Base-by-base conservation (phyloP, 2,797 vertebrate genomes). In the Lepilemur septentrionalis region DNA sequence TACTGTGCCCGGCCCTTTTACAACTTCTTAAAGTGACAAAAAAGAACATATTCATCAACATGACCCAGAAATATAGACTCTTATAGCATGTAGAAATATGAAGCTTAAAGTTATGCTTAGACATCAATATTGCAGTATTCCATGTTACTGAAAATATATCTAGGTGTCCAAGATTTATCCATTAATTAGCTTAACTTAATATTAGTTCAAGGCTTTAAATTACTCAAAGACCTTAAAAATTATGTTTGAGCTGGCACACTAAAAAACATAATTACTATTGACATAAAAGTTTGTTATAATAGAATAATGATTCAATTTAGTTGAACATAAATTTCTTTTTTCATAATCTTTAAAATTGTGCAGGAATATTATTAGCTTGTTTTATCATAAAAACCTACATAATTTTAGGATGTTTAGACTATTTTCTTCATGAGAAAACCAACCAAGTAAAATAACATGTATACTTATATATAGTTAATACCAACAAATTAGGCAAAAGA, bases 281-380 rank as follows among this genome's bases (percentile, higher is more conserved):
- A 75, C 63, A 96, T 41, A 70, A 61, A 94, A 84, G 8, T 80
- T 80, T 94, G 35, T 82, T 59, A 59, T 59, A 59, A 59, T 38
- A 57, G 38, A 91, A 82, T 76, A 96, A 72, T 82, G n/a, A 95
- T 28, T 95, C 43, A 38, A 67, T 95, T 73, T 91, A 78, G 38
- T 91, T 67, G 70, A 79, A 50, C 3, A 43, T 70, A 83, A 65
- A 83, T 95, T 88, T 78, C 61, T 76, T 65, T 79, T 93, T 90
- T 59, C 35, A 78, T 95, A 88, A 91, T 83, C 28, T 90, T 96
- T 72, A 87, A 91, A 55, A 87, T 4, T 35, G n/a, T 79, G 76
- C 86, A 32, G 81, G 32, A 93, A 38, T 91, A 78, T 59, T 59
- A 52, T 35, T 87, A 96, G 28, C 46, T 50, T 82, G 72, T 73